Percentiles rank a stretch among this genome's conserved stretches.
These are phyloP conservation scores for Hafferia zeledoni DNA, from an alignment of 2,797 vertebrate species.

Conservation along the genomic window DNA sequence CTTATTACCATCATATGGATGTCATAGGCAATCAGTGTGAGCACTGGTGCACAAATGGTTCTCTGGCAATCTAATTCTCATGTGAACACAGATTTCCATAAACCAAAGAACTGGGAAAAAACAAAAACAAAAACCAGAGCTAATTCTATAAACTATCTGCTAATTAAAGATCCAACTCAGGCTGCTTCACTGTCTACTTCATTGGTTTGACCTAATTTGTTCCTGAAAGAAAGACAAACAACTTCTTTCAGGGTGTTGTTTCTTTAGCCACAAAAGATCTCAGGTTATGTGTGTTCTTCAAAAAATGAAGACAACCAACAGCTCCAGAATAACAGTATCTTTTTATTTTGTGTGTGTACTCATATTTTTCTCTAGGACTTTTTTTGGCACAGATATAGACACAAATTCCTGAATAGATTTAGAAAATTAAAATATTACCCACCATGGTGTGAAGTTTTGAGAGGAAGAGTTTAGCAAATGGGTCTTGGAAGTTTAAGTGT, in stretches of 20 bases:
- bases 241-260: not conserved
- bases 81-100: slow-evolving; percentile 5
- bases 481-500: not conserved
- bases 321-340: not conserved
- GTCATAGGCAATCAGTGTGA: slow-evolving; percentile 28
- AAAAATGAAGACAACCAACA: not conserved
- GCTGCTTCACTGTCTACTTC: not conserved
- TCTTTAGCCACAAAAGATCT: not conserved
- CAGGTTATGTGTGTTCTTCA: not conserved
- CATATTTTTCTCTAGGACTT: not conserved
- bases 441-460: not conserved
- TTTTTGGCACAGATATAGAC: accelerated
- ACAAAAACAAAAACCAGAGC: slow-evolving; percentile 36
- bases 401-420: not conserved
- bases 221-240: slow-evolving; percentile 29
- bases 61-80: not conserved
- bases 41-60: not conserved
- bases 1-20: not conserved
- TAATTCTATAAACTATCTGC: not conserved
- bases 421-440: not conserved
- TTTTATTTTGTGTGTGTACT: not conserved
- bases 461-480: not conserved
- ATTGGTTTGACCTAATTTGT: slow-evolving; percentile 38
- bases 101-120: not conserved
- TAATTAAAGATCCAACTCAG: slow-evolving; percentile 55